Evolutionary conservation across 2,888 invertebrate genomes (phyloP).

Genomic region (Amblyjoppa proteus): DNA sequence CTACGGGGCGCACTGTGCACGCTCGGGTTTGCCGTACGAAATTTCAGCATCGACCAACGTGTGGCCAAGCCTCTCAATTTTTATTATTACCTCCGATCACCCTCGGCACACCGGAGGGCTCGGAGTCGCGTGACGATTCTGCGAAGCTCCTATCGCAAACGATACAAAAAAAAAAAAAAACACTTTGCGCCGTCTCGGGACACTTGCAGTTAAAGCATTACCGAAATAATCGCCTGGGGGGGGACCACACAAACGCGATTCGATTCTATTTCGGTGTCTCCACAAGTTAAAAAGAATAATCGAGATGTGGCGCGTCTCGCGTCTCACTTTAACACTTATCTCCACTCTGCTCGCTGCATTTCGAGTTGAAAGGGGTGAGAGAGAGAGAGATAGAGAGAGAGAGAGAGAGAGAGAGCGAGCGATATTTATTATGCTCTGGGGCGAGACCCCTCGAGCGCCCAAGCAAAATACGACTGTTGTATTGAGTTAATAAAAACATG

Average conservation of each 20-base stretch:
- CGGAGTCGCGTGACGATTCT: conserved; percentile 58
- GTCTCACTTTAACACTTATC: neutral
- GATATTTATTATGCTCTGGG: too few relatives aligned
- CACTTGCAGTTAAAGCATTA: conserved; percentile 38
- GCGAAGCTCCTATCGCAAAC: conserved; percentile 42
- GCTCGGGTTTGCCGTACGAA: neutral
- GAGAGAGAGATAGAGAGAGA: too few relatives aligned
- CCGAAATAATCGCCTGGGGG: conserved; percentile 54
- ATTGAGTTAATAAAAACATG: too few relatives aligned
- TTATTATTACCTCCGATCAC: conserved; percentile 25
- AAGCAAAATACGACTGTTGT: too few relatives aligned
- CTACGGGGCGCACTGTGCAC: neutral
- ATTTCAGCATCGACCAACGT: conserved; percentile 48
- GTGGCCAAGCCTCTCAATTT: conserved; percentile 54
- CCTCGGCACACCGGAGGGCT: neutral
- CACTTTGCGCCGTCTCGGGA: neutral
- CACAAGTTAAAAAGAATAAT: conserved; percentile 65
- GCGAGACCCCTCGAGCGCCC: too few relatives aligned
- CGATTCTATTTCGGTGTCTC: conserved; percentile 54
- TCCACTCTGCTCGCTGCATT: neutral
- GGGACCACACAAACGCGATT: conserved; percentile 65
- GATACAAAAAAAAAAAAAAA: conserved; percentile 8
- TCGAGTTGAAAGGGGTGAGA: neutral
- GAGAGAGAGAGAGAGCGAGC: too few relatives aligned
- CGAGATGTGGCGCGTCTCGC: conserved; percentile 33